Conservation (phyloP, 2,888 invertebrate species). For the Napeogenes inachia region DNA sequence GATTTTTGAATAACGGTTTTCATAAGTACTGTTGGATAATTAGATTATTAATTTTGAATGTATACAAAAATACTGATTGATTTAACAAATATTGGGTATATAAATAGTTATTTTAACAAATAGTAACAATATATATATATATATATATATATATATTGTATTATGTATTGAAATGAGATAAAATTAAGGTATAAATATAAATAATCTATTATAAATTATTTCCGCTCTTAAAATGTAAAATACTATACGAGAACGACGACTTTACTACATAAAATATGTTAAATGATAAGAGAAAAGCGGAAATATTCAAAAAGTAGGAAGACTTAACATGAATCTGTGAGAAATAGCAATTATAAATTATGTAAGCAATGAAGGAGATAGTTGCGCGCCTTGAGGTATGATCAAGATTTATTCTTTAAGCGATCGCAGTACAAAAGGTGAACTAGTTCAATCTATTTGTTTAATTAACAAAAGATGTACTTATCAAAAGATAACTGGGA, state of each 20-base stretch:
- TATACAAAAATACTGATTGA: too few species aligned
- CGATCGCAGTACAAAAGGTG: slow-evolving; percentile 40
- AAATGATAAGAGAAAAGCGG: slow-evolving; percentile 37
- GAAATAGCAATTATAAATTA: slow-evolving; percentile 68
- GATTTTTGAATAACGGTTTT: neutral
- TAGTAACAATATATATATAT: too few species aligned
- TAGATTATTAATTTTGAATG: too few species aligned
- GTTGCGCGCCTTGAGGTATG: slow-evolving; percentile 51
- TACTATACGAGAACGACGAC: too few species aligned
- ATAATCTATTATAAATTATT: too few species aligned
- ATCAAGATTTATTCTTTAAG: slow-evolving; percentile 39
- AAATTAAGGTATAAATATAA: too few species aligned
- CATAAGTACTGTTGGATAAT: too few species aligned
- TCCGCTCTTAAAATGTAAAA: too few species aligned
- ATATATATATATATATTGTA: too few species aligned
- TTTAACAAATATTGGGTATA: too few species aligned
- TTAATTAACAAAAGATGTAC: slow-evolving; percentile 49
- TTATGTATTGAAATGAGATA: too few species aligned
- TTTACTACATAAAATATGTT: neutral
- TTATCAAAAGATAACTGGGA: slow-evolving; percentile 13
- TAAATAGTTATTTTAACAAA: too few species aligned
- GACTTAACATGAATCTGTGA: slow-evolving; percentile 58
- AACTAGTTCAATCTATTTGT: slow-evolving; percentile 33
- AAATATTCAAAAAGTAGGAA: slow-evolving; percentile 61
- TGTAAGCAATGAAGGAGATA: slow-evolving; percentile 62